Base-by-base conservation (phyloP, 2,113 vertebrate species). In the Pteropus alecto region DNA sequence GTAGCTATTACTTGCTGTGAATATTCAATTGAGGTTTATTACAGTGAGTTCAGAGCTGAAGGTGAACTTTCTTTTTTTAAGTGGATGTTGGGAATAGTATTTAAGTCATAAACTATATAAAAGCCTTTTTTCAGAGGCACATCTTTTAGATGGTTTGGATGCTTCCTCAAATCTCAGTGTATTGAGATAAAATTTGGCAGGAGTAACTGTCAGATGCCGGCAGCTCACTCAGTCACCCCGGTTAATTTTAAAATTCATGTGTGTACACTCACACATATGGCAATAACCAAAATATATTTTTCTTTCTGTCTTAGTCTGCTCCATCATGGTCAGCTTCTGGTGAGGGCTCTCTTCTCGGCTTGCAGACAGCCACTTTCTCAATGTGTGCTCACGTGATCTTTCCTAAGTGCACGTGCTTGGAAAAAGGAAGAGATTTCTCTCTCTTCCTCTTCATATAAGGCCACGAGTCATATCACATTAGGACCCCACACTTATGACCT, bases 141-240 rank as follows among this genome's bases (percentile, higher is more conserved):
- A 35, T 65, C 51, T 86, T 92, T 93, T 79, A 78, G 70, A 48
- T 78, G 48, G 18, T 73, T 92, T 60, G 63, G 70, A 65, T 67
- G 63, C 68, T 30, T 12, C 51, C 68, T 97, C 26, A 33, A 24
- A 48, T 92, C 95, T 92, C 68, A 15, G 60, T 30, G 63, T 38
- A 87, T 56, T 41, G 73, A 93, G 83, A 86, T 83, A 60, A 83
- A 95, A 30, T 19, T 96, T 97, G 87, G 91, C 96, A 87, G 70
- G 41, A 61, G 9, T 56, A 76, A 58, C 92, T 77, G 51, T 94
- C 90, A 92, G 95, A 93, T 90, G 87, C 87, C 74, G 46, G 24
- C 56, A 74, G 63, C 51, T 73, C 51, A 41, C 35, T 92, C 14
- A 2, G 43, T 90, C 79, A 48, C 16, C 28, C 54, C 48, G 46